These are phyloP conservation scores for Hystrix brachyura DNA, from an alignment of 2,113 vertebrate genomes.

Conservation along the genomic window DNA sequence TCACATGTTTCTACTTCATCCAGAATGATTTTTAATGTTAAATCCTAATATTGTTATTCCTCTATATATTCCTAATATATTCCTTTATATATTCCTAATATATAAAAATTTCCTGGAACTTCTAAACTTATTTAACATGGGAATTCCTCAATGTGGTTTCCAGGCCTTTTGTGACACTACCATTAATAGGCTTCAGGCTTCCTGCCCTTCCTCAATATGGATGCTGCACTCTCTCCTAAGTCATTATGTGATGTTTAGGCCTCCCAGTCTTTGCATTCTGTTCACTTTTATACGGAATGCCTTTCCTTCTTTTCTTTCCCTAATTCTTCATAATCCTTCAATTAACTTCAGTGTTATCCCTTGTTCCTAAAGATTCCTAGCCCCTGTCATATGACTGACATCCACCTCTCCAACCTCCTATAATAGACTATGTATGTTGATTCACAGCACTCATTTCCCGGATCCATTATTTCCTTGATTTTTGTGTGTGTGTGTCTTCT, in stretches of 20 bases:
- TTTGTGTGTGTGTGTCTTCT: slow-evolving; percentile 26
- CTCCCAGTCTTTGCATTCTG: not conserved
- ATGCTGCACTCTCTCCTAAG: not conserved
- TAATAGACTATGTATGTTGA: not conserved
- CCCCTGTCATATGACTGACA: not conserved
- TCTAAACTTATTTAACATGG: not conserved
- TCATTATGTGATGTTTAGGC: not conserved
- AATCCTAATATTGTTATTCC: not conserved
- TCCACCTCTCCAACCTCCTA: not conserved
- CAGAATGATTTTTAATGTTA: not conserved
- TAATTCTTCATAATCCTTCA: not conserved
- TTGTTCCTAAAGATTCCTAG: not conserved
- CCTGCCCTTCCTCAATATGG: not conserved
- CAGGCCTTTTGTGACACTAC: not conserved
- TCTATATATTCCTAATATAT: not conserved
- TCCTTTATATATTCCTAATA: too few species aligned
- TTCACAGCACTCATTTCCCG: not conserved
- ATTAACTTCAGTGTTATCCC: not conserved
- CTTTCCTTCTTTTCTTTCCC: not conserved
- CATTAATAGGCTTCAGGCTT: not conserved
- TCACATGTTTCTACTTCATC: not conserved
- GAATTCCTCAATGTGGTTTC: not conserved
- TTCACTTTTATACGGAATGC: not conserved
- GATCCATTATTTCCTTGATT: not conserved
- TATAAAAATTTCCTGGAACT: not conserved